Percentiles rank a stretch among this genome's conserved stretches.
Conservation (phyloP, 2,113 vertebrate genomes). For the Istiophorus platypterus region DNA sequence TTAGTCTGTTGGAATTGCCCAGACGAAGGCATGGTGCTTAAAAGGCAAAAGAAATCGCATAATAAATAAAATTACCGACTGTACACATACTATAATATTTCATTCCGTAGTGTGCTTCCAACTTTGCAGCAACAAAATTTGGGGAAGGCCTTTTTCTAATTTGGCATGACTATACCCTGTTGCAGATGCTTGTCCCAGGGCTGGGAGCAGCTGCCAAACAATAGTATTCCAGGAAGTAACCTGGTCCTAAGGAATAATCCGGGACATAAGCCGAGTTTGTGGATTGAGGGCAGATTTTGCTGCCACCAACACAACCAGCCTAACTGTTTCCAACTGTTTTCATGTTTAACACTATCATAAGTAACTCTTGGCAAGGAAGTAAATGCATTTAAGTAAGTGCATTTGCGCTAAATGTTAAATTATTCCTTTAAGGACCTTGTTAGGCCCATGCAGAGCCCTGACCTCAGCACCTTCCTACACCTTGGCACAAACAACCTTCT, state of each 20-base stretch:
- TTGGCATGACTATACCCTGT: neutral
- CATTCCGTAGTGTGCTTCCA: neutral
- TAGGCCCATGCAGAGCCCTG: neutral
- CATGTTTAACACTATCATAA: no score
- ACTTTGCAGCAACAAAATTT: slow-evolving; percentile 2
- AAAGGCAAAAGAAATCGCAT: neutral
- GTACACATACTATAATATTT: slow-evolving; percentile 2
- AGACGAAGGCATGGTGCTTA: neutral
- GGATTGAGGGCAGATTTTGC: no score
- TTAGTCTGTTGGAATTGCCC: slow-evolving; percentile 2
- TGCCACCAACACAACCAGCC: no score
- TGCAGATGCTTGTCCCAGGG: neutral
- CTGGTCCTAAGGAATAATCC: neutral
- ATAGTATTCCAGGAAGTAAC: neutral
- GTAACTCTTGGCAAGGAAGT: no score
- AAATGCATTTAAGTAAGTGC: no score
- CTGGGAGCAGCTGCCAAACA: neutral
- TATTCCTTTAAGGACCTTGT: neutral
- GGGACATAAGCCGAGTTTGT: neutral
- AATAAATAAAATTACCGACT: slow-evolving; percentile 15
- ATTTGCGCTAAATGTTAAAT: neutral
- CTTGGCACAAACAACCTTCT: no score
- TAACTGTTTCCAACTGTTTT: no score
- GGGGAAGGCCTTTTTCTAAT: neutral
- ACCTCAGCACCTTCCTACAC: neutral